phyloP scores from a whole-genome alignment of 1,140 invertebrate species.

The Portunus trituberculatus region DNA sequence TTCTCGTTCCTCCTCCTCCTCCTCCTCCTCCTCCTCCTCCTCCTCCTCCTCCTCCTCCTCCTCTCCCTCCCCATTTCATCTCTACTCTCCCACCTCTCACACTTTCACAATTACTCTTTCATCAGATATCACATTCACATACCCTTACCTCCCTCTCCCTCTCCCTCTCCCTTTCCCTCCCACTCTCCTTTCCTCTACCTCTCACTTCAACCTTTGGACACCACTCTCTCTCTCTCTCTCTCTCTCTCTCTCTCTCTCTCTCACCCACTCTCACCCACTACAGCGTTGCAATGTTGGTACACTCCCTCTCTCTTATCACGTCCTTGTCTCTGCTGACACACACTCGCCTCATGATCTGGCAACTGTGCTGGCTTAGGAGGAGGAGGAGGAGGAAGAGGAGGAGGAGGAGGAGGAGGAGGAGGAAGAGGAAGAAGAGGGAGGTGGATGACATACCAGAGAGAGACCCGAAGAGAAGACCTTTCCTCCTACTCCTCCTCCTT shows the following conservation, averaged over 20 bases:
- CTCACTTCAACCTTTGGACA: background rate
- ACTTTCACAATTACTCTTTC: too few relatives aligned
- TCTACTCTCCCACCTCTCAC: background rate
- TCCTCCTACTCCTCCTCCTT: too few relatives aligned
- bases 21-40: background rate
- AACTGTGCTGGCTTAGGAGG: background rate
- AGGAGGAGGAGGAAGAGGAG: background rate
- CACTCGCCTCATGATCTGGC: background rate
- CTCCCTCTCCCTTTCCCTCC: background rate
- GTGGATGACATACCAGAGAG: too few relatives aligned
- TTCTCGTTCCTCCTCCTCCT: background rate
- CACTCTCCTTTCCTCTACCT: background rate
- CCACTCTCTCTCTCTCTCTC: too few relatives aligned
- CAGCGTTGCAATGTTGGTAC: background rate
- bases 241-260: background rate
- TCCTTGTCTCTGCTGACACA: background rate
- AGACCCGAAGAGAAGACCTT: too few relatives aligned
- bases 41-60: background rate
- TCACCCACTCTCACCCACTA: background rate
- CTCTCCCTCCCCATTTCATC: background rate
- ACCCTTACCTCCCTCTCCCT: background rate
- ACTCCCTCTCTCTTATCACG: background rate
- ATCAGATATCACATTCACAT: too few relatives aligned
- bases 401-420: background rate
- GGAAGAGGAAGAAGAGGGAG: background rate